A percentile compares a stretch with the other conserved stretches of the same genome.
Evolutionary conservation across 2,113 vertebrate genomes (phyloP).

Genomic region (Plecotus auritus): DNA sequence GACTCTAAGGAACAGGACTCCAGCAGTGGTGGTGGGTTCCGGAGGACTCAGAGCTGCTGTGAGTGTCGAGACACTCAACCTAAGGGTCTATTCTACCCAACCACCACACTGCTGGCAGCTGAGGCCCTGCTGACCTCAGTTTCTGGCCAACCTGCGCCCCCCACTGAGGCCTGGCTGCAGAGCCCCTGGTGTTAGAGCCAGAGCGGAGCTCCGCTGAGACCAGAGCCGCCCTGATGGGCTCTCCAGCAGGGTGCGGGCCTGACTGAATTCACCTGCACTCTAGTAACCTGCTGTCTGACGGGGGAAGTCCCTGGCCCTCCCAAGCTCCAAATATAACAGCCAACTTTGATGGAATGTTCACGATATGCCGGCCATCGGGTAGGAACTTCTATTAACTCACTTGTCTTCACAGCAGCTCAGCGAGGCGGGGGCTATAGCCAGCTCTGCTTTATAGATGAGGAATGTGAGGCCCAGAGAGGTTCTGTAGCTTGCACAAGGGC

Average conservation of each 20-base stretch:
- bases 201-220: too few species aligned
- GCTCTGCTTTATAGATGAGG: rapidly evolving
- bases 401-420: neutral
- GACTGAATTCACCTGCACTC: neutral
- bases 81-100: neutral
- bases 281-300: neutral
- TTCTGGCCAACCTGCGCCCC: neutral
- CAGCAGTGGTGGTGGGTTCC: rapidly evolving
- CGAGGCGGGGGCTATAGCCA: neutral
- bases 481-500: neutral
- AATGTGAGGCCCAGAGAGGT: neutral
- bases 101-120: rapidly evolving
- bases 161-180: neutral
- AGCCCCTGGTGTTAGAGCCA: neutral
- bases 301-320: neutral
- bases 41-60: neutral
- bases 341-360: too few species aligned
- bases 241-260: neutral
- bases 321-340: neutral
- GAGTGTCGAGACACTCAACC: neutral
- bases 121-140: neutral
- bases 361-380: rapidly evolving
- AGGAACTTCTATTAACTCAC: neutral
- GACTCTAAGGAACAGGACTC: neutral
- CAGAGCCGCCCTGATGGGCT: neutral